Conservation (phyloP, 2,113 vertebrate genomes). For the Pitta sordida region DNA sequence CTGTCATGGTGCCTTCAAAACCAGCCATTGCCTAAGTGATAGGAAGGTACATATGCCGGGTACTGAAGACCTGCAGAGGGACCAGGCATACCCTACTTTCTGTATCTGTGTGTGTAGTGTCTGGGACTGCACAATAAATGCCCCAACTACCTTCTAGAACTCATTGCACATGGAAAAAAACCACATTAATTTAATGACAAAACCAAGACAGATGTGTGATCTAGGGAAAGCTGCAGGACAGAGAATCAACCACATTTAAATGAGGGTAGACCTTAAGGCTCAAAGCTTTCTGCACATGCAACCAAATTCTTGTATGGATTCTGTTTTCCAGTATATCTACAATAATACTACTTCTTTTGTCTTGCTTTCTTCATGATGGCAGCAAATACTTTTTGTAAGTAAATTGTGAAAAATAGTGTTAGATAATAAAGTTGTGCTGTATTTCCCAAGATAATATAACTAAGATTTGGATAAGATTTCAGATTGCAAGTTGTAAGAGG, state of each 20-base stretch:
- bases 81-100: neutral
- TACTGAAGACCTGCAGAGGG: neutral
- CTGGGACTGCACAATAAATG: neutral
- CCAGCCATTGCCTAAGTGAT: neutral
- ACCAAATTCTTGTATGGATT: neutral
- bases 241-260: neutral
- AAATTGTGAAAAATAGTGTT: neutral
- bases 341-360: neutral
- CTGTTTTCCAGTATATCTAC: neutral
- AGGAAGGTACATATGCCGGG: neutral
- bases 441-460: neutral
- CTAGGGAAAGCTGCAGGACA: neutral
- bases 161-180: neutral
- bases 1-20: neutral
- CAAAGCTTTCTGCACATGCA: neutral
- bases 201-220: neutral
- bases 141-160: neutral
- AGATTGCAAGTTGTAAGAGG: neutral
- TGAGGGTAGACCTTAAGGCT: neutral
- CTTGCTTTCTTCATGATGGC: neutral
- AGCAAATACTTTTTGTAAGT: neutral
- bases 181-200: neutral
- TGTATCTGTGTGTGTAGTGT: rapidly evolving
- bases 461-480: neutral
- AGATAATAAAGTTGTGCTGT: neutral